Evolutionary conservation across 2,888 invertebrate genomes (phyloP).

Genomic region (Adelphocoris suturalis): DNA sequence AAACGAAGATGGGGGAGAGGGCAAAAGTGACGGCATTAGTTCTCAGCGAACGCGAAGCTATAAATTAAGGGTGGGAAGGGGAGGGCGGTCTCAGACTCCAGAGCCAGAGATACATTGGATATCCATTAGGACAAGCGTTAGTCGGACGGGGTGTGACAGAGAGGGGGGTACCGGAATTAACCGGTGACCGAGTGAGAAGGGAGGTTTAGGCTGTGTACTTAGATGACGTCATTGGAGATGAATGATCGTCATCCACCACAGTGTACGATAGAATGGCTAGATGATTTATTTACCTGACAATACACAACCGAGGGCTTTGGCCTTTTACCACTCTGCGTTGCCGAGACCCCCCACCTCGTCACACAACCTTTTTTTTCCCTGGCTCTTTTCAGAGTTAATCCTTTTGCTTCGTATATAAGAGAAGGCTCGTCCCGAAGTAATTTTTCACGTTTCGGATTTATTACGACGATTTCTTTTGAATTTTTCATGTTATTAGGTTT

Average conservation of each 20-base stretch:
- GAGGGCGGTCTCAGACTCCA: slow-evolving; percentile 35
- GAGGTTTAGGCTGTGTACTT: slow-evolving; percentile 50
- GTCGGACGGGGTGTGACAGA: background rate
- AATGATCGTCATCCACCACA: slow-evolving; percentile 56
- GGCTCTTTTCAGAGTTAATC: slow-evolving; percentile 40
- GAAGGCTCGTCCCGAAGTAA: slow-evolving; percentile 33
- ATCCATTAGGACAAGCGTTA: slow-evolving; percentile 53
- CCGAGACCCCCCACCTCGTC: background rate
- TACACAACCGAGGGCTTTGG: slow-evolving; percentile 52
- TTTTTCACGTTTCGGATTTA: slow-evolving; percentile 61
- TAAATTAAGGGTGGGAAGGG: slow-evolving; percentile 45
- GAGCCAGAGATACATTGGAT: slow-evolving; percentile 54
- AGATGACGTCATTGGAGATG: slow-evolving; percentile 51
- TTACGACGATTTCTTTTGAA: slow-evolving; percentile 59
- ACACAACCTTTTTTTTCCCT: background rate
- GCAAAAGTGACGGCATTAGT: background rate
- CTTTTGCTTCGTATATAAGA: slow-evolving; percentile 11
- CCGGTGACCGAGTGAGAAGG: slow-evolving; percentile 24
- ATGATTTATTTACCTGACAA: slow-evolving; percentile 69
- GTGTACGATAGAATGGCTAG: slow-evolving; percentile 45
- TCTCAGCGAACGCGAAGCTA: slow-evolving; percentile 20
- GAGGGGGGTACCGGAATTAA: slow-evolving; percentile 15
- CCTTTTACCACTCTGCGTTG: slow-evolving; percentile 23
- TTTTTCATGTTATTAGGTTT: slow-evolving; percentile 57
- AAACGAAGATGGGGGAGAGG: background rate